phyloP scores from a whole-genome alignment of 92 coral and sea anemone species.

The Epizoanthus rinbou region DNA sequence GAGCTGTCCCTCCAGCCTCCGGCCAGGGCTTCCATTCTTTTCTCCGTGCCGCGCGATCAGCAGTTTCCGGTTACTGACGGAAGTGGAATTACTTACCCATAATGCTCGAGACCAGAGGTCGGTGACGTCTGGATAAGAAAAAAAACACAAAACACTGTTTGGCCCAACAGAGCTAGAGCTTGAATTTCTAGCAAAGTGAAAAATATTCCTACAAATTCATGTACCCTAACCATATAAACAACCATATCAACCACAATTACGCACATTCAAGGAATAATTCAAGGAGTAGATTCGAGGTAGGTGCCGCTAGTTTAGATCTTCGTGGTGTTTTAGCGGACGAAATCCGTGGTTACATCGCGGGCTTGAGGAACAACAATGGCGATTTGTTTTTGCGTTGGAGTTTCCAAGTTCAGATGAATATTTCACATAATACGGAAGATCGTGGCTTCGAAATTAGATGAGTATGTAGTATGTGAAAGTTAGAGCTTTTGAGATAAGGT shows the following conservation, averaged over 20 bases:
- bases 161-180: slow-evolving; percentile 58
- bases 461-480: slow-evolving; percentile 16
- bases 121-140: slow-evolving; percentile 74
- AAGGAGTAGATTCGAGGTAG: slow-evolving; percentile 98
- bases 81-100: slow-evolving; percentile 54
- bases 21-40: too few species aligned
- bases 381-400: slow-evolving; percentile 55
- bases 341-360: slow-evolving; percentile 40
- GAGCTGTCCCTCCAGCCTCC: too few species aligned
- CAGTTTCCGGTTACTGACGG: slow-evolving; percentile 50
- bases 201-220: slow-evolving; percentile 79
- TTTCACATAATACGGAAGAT: slow-evolving; percentile 10
- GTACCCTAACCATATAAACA: slow-evolving; percentile 93
- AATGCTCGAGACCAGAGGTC: slow-evolving; percentile 54
- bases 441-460: background rate
- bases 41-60: too few species aligned
- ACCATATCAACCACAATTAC: slow-evolving; percentile 76
- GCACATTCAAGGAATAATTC: slow-evolving; percentile 89
- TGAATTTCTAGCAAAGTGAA: slow-evolving; percentile 47
- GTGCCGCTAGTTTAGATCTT: slow-evolving; percentile 44
- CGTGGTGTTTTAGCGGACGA: slow-evolving; percentile 40
- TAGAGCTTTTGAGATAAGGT: slow-evolving; percentile 8
- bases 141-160: slow-evolving; percentile 53
- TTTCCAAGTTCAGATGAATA: background rate
- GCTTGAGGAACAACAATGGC: slow-evolving; percentile 43